Conservation (phyloP, 2,888 invertebrate species). For the Andrena haemorrhoa region DNA sequence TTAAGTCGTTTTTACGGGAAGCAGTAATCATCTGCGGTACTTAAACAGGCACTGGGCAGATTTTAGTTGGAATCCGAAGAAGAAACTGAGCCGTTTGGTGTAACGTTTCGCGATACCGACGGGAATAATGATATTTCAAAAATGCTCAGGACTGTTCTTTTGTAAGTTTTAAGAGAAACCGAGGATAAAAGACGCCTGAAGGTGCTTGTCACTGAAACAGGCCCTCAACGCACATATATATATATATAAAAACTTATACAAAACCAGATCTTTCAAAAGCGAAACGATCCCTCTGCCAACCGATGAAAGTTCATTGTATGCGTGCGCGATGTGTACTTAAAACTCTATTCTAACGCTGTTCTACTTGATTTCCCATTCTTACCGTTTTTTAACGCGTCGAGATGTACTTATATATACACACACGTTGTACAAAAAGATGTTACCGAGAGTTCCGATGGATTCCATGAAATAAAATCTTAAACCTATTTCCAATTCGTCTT, state of each 20-base stretch:
- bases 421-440: conserved; percentile 50
- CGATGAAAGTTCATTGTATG: conserved; percentile 14
- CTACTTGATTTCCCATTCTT: conserved; percentile 34
- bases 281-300: background rate
- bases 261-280: too few relatives aligned
- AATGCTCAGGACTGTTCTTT: background rate
- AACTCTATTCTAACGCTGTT: conserved; percentile 25
- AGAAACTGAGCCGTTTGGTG: too few relatives aligned
- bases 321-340: conserved; percentile 49
- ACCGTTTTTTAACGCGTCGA: conserved; percentile 36
- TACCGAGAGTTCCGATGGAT: conserved; percentile 46
- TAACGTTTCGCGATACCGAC: too few relatives aligned
- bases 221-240: too few relatives aligned
- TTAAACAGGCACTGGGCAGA: conserved; percentile 3
- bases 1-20: background rate
- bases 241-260: too few relatives aligned
- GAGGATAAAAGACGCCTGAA: too few relatives aligned
- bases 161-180: background rate
- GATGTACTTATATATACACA: conserved; percentile 21
- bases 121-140: background rate
- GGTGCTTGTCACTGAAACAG: too few relatives aligned
- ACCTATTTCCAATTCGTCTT: conserved; percentile 17
- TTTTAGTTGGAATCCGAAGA: background rate
- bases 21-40: background rate
- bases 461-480: conserved; percentile 50